Percentiles rank a stretch among this genome's conserved stretches.
These are phyloP conservation scores for Macrosteles quadrilineatus DNA, from an alignment of 1,140 invertebrate species.

Conservation along the genomic window DNA sequence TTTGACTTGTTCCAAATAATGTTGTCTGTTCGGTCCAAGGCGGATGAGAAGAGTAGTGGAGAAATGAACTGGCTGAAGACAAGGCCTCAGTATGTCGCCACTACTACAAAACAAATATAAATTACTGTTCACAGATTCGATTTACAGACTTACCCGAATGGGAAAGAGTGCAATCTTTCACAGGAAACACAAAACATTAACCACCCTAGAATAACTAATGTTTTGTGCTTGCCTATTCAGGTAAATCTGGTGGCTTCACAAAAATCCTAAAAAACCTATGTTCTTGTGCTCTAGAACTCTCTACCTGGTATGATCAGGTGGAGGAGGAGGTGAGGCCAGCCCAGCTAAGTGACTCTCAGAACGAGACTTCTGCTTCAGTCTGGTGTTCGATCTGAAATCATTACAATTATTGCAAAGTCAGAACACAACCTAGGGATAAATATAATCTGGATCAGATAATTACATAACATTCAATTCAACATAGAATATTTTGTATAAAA, in stretches of 20 bases:
- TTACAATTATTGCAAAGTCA: neutral
- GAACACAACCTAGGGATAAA: neutral
- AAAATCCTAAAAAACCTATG: too few relatives aligned
- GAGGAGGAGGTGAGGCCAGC: neutral
- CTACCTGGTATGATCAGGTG: neutral
- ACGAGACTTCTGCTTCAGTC: neutral
- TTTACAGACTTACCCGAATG: too few relatives aligned
- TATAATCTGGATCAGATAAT: neutral
- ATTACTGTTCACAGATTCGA: neutral
- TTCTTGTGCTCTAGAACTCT: too few relatives aligned
- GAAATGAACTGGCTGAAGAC: neutral
- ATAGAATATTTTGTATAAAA: neutral
- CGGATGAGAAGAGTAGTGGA: neutral
- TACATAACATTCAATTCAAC: neutral
- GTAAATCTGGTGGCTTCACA: too few relatives aligned
- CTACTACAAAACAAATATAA: neutral
- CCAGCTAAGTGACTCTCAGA: constrained; percentile 1
- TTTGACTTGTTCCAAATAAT: neutral
- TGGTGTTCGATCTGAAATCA: neutral
- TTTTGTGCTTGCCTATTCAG: too few relatives aligned
- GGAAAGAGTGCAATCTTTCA: too few relatives aligned
- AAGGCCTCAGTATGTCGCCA: neutral
- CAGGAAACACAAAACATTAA: too few relatives aligned
- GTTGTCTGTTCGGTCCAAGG: neutral
- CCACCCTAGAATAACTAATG: too few relatives aligned